A percentile compares a stretch with the other conserved stretches of the same genome.
phyloP scores from a whole-genome alignment of 1,140 invertebrate species.

The Leptestheria dahalacensis region DNA sequence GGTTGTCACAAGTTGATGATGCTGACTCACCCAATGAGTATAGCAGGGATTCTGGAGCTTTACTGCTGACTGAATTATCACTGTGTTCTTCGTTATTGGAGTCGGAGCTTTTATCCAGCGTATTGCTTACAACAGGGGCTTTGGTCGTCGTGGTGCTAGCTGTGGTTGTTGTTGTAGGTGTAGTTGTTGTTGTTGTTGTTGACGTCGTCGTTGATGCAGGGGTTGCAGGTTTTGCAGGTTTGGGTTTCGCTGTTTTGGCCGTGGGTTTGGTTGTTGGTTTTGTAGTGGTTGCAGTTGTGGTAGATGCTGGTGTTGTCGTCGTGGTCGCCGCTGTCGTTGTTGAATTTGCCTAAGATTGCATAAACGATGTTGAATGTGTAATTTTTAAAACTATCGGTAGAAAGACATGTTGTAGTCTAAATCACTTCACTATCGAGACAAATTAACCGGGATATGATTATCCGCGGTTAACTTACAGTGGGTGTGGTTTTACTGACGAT shows the following conservation, averaged over 20 bases:
- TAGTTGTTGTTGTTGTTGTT: constrained; percentile 13
- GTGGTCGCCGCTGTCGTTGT: constrained; percentile 7
- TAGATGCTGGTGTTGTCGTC: constrained; percentile 9
- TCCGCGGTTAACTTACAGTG: neutral
- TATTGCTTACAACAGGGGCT: neutral
- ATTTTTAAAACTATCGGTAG: too few relatives aligned
- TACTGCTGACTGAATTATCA: neutral
- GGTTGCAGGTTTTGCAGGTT: constrained; percentile 12
- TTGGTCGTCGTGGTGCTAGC: constrained; percentile 1
- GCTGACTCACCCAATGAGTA: neutral
- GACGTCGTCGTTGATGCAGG: constrained; percentile 5
- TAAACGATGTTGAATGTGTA: too few relatives aligned
- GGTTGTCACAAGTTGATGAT: too few relatives aligned
- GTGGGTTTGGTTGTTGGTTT: constrained; percentile 10
- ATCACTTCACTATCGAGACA: too few relatives aligned
- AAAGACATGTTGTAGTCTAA: too few relatives aligned
- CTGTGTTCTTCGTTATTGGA: constrained; percentile 16
- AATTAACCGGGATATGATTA: constrained; percentile 5
- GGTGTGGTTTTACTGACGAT: constrained; percentile 13
- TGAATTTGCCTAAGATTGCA: too few relatives aligned
- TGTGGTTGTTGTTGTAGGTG: neutral
- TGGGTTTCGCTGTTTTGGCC: constrained; percentile 11
- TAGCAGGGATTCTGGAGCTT: neutral
- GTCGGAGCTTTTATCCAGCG: neutral
- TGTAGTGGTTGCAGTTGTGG: constrained; percentile 14